These are phyloP conservation scores for Pituophis catenifer DNA, from an alignment of 2,113 vertebrate genomes.

Conservation along the genomic window DNA sequence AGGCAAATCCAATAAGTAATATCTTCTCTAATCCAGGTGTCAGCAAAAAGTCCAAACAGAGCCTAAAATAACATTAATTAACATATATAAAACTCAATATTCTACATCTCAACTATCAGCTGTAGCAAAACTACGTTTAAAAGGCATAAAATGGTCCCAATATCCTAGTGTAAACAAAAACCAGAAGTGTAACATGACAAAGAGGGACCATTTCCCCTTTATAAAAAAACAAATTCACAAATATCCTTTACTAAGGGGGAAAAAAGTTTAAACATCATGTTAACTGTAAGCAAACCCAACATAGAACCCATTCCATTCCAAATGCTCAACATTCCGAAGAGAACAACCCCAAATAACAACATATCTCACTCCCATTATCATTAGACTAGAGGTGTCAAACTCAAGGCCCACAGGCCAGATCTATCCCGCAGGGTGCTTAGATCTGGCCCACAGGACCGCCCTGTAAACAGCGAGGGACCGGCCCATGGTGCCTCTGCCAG, in stretches of 20 bases:
- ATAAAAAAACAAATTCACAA: neutral
- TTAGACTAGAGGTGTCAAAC: no score
- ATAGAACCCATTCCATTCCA: neutral
- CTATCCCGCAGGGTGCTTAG: no score
- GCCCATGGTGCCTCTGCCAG: no score
- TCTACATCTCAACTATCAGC: neutral
- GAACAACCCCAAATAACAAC: neutral
- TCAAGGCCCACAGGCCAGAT: no score
- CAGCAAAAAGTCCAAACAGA: neutral
- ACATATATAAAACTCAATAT: neutral
- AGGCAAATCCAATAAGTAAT: neutral
- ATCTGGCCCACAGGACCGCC: no score
- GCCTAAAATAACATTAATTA: neutral
- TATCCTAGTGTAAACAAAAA: neutral
- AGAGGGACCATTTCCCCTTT: neutral
- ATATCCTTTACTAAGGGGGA: neutral
- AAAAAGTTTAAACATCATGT: neutral
- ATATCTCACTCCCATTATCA: neutral
- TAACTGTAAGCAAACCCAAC: neutral
- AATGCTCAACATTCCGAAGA: neutral
- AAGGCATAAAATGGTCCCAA: neutral
- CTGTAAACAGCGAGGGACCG: no score
- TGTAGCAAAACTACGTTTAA: neutral
- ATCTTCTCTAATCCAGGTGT: neutral
- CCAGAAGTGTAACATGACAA: neutral